Conservation (phyloP, 2,113 vertebrate genomes). For the Lasiurus cinereus region DNA sequence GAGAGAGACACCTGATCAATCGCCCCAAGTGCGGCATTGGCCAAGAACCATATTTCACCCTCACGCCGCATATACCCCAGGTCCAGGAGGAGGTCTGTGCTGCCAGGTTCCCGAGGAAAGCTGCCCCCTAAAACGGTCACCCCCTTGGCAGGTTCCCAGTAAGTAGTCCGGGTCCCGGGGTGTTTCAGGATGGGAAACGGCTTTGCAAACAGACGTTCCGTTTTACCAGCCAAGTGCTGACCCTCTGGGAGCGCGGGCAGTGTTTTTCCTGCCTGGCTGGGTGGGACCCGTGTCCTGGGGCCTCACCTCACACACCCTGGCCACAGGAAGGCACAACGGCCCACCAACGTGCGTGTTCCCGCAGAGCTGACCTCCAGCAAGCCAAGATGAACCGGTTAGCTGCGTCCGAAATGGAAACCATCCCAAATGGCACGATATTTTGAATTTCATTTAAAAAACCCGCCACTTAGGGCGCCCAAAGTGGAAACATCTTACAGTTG, state of each 20-base stretch:
- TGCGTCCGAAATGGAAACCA: too few relatives aligned
- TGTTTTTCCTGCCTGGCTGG: background rate
- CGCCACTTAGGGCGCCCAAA: too few relatives aligned
- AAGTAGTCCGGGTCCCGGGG: background rate
- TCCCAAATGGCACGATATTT: too few relatives aligned
- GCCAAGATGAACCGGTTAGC: background rate
- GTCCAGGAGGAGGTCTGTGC: too few relatives aligned
- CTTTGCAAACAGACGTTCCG: background rate
- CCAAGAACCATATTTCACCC: too few relatives aligned
- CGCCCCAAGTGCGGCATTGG: too few relatives aligned
- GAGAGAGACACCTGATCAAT: too few relatives aligned
- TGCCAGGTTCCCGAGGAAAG: too few relatives aligned
- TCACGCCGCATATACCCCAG: too few relatives aligned
- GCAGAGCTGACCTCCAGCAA: background rate
- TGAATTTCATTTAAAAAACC: too few relatives aligned
- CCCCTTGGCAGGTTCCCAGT: background rate
- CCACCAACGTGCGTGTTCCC: background rate
- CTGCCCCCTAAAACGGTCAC: too few relatives aligned
- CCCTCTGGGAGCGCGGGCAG: fast-evolving
- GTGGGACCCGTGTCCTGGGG: too few relatives aligned
- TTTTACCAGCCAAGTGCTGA: background rate
- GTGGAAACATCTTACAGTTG: background rate
- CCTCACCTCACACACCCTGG: background rate
- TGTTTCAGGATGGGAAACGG: background rate
- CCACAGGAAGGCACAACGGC: background rate